Percentiles rank a stretch among this genome's conserved stretches.
These are phyloP conservation scores for Enteromius treurensis DNA, from an alignment of 2,797 vertebrate species.

Conservation along the genomic window DNA sequence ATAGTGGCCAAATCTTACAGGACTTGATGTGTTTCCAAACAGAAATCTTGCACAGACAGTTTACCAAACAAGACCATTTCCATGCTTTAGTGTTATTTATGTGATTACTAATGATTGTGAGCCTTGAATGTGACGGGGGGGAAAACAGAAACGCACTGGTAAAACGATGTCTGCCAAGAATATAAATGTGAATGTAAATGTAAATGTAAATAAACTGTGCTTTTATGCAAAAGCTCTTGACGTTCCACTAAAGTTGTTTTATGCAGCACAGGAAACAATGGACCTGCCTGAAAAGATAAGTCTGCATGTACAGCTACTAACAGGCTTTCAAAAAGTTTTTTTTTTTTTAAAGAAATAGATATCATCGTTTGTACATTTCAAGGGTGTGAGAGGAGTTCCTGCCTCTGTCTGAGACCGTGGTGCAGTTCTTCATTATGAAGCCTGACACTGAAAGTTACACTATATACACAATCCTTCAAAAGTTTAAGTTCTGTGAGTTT, in stretches of 20 bases:
- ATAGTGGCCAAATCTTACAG: conserved; percentile 17
- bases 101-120: not conserved
- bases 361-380: not conserved
- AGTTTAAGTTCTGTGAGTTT: not conserved
- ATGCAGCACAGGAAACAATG: conserved; percentile 19
- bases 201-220: conserved; percentile 13
- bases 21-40: conserved; percentile 40
- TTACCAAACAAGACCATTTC: conserved; percentile 5
- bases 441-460: not conserved
- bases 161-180: conserved; percentile 2
- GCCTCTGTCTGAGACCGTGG: not conserved
- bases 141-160: not conserved
- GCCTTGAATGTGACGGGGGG: not conserved
- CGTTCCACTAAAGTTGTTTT: conserved; percentile 4
- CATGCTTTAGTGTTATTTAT: conserved; percentile 8
- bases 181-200: conserved; percentile 18
- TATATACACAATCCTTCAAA: not conserved
- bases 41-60: conserved; percentile 4
- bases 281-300: not conserved
- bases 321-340: not conserved
- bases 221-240: conserved; percentile 20
- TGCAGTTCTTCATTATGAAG: not conserved
- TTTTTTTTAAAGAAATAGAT: not conserved
- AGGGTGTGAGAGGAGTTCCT: not conserved
- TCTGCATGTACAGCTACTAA: not conserved